Evolutionary conservation across 37 sponge, comb jelly and placozoan species (phyloP).

Genomic region (Haliclona indistincta): DNA sequence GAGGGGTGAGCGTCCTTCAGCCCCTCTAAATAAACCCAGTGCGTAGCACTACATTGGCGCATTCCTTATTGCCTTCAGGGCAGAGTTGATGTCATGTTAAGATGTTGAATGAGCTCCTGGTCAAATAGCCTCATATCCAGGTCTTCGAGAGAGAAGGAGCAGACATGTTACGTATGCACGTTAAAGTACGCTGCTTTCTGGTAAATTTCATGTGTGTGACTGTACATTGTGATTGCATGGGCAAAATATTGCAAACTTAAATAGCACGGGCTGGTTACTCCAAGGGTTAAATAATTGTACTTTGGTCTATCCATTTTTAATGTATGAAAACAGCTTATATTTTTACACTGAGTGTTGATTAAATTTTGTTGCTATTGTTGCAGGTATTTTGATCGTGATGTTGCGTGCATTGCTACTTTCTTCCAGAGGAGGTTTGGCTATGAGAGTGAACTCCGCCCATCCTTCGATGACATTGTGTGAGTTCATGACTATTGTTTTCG

Average conservation of each 20-base stretch:
- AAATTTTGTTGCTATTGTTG: not conserved
- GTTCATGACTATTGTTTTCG: too few relatives aligned
- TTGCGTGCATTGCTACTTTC: constrained; percentile 89
- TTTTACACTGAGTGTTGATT: not conserved
- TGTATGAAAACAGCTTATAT: not conserved
- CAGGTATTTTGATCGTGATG: constrained; percentile 97
- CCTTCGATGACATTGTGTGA: constrained; percentile 61
- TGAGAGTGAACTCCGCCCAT: constrained; percentile 66
- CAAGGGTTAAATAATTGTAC: not conserved
- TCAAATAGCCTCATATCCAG: too few relatives aligned
- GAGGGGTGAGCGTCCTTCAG: too few relatives aligned
- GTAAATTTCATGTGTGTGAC: not conserved
- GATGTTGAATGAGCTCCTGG: too few relatives aligned
- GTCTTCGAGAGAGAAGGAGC: too few relatives aligned
- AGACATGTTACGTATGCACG: too few relatives aligned
- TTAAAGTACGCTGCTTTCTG: too few relatives aligned
- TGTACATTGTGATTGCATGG: not conserved
- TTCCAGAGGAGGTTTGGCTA: constrained; percentile 78
- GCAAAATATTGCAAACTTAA: not conserved
- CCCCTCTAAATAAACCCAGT: too few relatives aligned
- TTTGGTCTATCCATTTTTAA: not conserved
- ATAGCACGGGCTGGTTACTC: not conserved
- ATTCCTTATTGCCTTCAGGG: too few relatives aligned
- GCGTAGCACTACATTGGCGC: too few relatives aligned
- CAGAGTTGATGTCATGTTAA: too few relatives aligned